Conservation (phyloP, 2,888 invertebrate species). For the Liopterus haemorrhoidalis region DNA sequence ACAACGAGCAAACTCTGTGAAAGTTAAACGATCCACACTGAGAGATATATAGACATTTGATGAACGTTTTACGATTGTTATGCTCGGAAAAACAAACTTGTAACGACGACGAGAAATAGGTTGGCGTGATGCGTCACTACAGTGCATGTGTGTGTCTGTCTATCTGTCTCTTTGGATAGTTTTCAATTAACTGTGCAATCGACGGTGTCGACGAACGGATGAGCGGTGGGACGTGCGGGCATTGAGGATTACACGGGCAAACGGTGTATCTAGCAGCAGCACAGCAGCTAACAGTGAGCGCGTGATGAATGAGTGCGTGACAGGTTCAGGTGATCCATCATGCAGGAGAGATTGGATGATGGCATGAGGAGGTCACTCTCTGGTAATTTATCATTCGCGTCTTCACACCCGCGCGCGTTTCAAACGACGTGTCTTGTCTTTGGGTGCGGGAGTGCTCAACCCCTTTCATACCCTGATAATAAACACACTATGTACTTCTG, state of each 20-base stretch:
- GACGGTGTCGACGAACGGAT: background rate
- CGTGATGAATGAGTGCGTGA: slow-evolving; percentile 46
- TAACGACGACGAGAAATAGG: slow-evolving; percentile 23
- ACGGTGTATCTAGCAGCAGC: no score
- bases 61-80: slow-evolving; percentile 39
- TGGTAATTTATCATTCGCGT: slow-evolving; percentile 41
- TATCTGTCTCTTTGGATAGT: no score
- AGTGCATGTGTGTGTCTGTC: no score
- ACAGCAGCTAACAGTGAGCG: slow-evolving; percentile 38
- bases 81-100: slow-evolving; percentile 36
- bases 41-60: slow-evolving; percentile 37
- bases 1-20: slow-evolving; percentile 24
- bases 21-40: slow-evolving; percentile 30
- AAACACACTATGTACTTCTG: no score
- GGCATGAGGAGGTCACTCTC: slow-evolving; percentile 43
- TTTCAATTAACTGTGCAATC: no score
- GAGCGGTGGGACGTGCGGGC: slow-evolving; percentile 11
- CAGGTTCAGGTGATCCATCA: slow-evolving; percentile 47
- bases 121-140: no score
- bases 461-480: no score
- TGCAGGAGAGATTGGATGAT: slow-evolving; percentile 45
- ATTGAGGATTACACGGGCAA: no score
- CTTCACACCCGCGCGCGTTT: no score
- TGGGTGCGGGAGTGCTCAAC: no score
- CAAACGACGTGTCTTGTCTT: no score